Percentiles rank a stretch among this genome's conserved stretches.
Evolutionary conservation across 2,888 invertebrate species (phyloP).

Genomic region (Hyles lineata): DNA sequence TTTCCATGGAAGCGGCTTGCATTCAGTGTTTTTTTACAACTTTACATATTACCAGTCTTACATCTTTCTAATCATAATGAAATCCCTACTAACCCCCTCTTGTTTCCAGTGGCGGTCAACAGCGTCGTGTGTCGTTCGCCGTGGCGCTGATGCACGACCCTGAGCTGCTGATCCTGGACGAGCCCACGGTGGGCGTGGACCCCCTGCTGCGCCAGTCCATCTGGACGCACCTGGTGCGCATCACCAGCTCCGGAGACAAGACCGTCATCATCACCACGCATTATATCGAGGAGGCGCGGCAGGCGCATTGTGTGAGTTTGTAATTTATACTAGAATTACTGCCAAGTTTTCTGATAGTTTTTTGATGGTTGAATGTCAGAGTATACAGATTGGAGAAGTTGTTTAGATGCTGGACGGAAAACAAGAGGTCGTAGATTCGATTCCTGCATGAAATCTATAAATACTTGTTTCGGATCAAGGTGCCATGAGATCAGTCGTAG

Average conservation of each 20-base stretch:
- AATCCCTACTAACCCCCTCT: not conserved
- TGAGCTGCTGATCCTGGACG: slow-evolving; percentile 95
- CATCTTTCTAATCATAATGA: not conserved
- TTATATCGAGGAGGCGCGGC: slow-evolving; percentile 97
- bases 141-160: slow-evolving; percentile 97
- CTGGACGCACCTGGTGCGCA: slow-evolving; percentile 96
- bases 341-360: not conserved
- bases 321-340: not conserved
- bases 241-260: slow-evolving; percentile 95
- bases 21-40: no score
- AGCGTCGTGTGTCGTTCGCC: slow-evolving; percentile 95
- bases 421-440: no score
- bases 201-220: slow-evolving; percentile 95
- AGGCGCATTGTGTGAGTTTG: slow-evolving; percentile 92
- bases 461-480: no score
- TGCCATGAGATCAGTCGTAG: no score
- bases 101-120: slow-evolving; percentile 92
- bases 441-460: no score
- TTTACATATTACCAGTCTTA: no score
- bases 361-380: not conserved
- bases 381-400: no score
- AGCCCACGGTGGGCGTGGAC: slow-evolving; percentile 97
- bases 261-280: slow-evolving; percentile 94
- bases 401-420: no score
- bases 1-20: no score